Conservation (phyloP, 2,113 vertebrate species). For the Indicator indicator region DNA sequence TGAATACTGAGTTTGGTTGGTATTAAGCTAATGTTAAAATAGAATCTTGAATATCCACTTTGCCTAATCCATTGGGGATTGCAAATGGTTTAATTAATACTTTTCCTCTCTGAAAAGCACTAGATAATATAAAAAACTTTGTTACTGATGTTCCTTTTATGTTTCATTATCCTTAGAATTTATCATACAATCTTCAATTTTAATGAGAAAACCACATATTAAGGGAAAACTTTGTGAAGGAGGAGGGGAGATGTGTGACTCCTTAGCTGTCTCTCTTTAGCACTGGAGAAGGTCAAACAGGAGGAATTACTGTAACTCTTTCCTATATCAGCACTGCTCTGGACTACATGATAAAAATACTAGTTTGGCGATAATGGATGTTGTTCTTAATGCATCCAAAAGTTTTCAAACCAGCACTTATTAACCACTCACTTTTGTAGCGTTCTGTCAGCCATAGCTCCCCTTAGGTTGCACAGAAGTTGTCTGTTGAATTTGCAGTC, state of each 20-base stretch:
- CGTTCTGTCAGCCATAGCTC: neutral
- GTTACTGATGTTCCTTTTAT: conserved; percentile 9
- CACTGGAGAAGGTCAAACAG: neutral
- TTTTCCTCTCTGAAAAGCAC: conserved; percentile 21
- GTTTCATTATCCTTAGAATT: conserved; percentile 18
- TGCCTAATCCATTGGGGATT: neutral
- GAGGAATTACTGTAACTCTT: neutral
- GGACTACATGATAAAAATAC: neutral
- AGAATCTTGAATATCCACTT: conserved; percentile 5
- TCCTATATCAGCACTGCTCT: neutral
- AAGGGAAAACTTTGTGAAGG: neutral
- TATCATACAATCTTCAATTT: neutral
- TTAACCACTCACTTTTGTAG: neutral
- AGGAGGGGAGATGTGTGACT: neutral
- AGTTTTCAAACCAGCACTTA: neutral
- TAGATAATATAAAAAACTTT: conserved; percentile 19
- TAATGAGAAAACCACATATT: conserved; percentile 28
- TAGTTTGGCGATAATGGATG: neutral
- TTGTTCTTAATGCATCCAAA: neutral
- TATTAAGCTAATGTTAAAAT: conserved; percentile 13
- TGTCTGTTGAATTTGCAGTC: neutral
- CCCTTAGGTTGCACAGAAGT: neutral
- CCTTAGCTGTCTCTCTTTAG: neutral
- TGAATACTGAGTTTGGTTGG: conserved; percentile 24
- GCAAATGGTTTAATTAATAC: conserved; percentile 35